Evolutionary conservation across 2,888 invertebrate species (phyloP), one percentile per base, ranked within the genome.

Genomic region (Dolichomitus sp.): DNA sequence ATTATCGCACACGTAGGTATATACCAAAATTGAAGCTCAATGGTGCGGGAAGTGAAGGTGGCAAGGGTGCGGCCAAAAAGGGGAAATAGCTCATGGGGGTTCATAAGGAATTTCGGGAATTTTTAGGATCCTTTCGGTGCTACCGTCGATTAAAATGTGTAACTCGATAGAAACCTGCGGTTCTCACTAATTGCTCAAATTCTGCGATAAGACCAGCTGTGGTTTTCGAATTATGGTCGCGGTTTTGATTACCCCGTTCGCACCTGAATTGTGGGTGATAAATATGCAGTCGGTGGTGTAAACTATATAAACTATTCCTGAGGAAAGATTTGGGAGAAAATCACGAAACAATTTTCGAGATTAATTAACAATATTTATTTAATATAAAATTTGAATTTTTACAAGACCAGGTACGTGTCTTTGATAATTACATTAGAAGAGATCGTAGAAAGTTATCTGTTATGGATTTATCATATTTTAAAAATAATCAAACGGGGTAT

Each of bases 101-200:
- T 73, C 52, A 30, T 9, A 63, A 42, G 69, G 80, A 83, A 83
- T 83, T 83, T 80, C 17, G 57, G 65, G 83, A 80, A 83, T 83
- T 83, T 83, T 83, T 77, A 59, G 73, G 33, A 40, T 17, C 65
- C 17, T 59, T 33, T 33, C 48, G 66, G 23, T 17, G 17, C 61
- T 33, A 57, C 63, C 76, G 63, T 83, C 73, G 80, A 83, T 83
- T 83, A 74, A 83, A 83, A 83, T 74, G 83, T 83, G 80, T 63
- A 80, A 80, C 80, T 83, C 52, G 77, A 80, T 80, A 69, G 73
- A 23, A 74, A 77, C 40, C 42, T 40, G 80, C 57, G 83, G 80
- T 69, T 80, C 65, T 80, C 69, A 57, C 73, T 83, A 83, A 83
- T 83, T 83, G 83, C 69, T 74, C 48, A 80, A 80, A 83, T 83